Evolutionary conservation across 2,113 vertebrate species (phyloP).

Genomic region (Coptodon rendalli): DNA sequence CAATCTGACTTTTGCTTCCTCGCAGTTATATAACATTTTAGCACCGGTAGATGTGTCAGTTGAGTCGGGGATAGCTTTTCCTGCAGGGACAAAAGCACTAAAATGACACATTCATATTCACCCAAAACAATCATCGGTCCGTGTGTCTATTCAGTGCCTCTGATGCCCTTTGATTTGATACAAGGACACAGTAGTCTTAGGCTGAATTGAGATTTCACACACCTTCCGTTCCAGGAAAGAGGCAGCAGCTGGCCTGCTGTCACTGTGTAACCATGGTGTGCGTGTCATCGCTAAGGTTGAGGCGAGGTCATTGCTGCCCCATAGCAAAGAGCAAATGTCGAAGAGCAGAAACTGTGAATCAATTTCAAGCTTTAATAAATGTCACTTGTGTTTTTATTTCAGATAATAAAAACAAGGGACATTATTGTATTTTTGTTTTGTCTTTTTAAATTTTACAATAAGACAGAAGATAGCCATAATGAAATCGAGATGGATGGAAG

Average conservation of each 20-base stretch:
- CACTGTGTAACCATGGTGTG: conserved; percentile 17
- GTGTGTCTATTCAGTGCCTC: conserved; percentile 1
- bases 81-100: background rate
- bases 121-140: background rate
- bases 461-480: background rate
- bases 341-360: background rate
- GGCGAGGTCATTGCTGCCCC: conserved; percentile 3
- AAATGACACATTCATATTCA: conserved; percentile 40
- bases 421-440: background rate
- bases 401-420: background rate
- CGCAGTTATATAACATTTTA: conserved; percentile 11
- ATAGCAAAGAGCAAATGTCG: background rate
- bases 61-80: background rate
- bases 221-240: conserved; percentile 33
- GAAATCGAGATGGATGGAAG: background rate
- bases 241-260: conserved; percentile 62
- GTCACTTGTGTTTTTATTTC: background rate
- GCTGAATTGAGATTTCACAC: conserved; percentile 39
- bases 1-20: background rate
- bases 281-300: conserved; percentile 11
- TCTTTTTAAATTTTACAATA: background rate
- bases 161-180: conserved; percentile 53
- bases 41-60: conserved; percentile 2
- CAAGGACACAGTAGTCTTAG: conserved; percentile 41
- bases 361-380: background rate